Conservation (phyloP, 2,888 invertebrate species). For the Abrostola tripartita region DNA sequence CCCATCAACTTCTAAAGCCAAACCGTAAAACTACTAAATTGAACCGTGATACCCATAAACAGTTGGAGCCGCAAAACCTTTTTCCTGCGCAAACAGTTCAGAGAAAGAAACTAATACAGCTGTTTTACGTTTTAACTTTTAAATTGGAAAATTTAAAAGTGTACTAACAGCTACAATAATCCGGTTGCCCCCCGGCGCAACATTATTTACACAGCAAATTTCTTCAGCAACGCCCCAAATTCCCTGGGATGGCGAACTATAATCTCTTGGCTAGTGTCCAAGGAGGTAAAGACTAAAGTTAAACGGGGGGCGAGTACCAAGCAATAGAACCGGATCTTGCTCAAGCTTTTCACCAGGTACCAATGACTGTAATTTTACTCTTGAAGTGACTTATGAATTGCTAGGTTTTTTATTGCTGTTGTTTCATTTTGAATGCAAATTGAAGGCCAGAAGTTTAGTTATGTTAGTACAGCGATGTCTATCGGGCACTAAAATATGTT, state of each 20-base stretch:
- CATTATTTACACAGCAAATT: constrained; percentile 51
- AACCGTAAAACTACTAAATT: neutral
- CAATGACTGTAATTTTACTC: constrained; percentile 21
- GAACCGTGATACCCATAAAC: neutral
- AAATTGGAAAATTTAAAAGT: constrained; percentile 48
- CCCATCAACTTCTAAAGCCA: neutral
- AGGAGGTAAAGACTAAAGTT: constrained; percentile 50
- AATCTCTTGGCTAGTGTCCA: constrained; percentile 53
- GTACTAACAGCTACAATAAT: constrained; percentile 40
- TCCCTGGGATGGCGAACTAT: constrained; percentile 50
- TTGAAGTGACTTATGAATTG: constrained; percentile 1
- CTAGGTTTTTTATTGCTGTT: no score
- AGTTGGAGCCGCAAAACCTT: neutral
- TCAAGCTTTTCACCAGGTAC: constrained; percentile 31
- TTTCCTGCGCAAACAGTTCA: neutral
- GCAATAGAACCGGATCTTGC: constrained; percentile 25
- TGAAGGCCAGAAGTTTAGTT: no score
- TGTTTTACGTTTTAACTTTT: constrained; percentile 34
- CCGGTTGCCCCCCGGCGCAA: constrained; percentile 28
- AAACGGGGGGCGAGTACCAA: constrained; percentile 37
- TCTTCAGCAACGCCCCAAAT: constrained; percentile 46
- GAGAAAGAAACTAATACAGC: constrained; percentile 9
- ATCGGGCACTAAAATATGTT: no score
- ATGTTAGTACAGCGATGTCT: no score
- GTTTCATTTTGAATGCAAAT: no score